Conservation (phyloP, 2,113 vertebrate species). For the Prietella phreatophila region DNA sequence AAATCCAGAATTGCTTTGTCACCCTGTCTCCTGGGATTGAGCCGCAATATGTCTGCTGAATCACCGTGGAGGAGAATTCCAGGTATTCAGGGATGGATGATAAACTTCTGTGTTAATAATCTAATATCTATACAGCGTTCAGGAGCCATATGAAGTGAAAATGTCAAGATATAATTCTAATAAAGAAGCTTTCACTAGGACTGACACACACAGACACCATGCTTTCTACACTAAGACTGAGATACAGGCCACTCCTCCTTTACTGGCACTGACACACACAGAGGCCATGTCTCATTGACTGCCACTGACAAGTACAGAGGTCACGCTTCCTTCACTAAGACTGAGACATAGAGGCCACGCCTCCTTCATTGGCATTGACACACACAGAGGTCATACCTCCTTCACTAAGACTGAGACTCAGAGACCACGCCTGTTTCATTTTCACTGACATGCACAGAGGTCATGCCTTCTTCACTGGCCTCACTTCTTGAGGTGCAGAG, state of each 20-base stretch:
- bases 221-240: not conserved
- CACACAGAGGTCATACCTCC: not conserved
- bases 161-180: not conserved
- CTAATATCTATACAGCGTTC: not conserved
- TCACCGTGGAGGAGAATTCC: constrained; percentile 5
- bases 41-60: not conserved
- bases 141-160: not conserved
- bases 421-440: not conserved
- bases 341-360: not conserved
- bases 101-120: not conserved
- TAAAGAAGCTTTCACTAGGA: not conserved
- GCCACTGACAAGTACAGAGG: not conserved
- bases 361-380: too few species aligned
- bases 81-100: not conserved
- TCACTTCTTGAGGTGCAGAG: too few species aligned
- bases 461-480: too few species aligned
- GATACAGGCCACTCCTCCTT: not conserved
- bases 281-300: not conserved
- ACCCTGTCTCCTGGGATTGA: not conserved
- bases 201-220: not conserved
- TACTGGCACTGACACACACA: not conserved
- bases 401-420: not conserved
- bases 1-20: constrained; percentile 24
- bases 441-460: too few species aligned
- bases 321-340: not conserved